A percentile compares a stretch with the other conserved stretches of the same genome.
Conservation (phyloP, 2,888 invertebrate species). For the Lochmaea capreae region DNA sequence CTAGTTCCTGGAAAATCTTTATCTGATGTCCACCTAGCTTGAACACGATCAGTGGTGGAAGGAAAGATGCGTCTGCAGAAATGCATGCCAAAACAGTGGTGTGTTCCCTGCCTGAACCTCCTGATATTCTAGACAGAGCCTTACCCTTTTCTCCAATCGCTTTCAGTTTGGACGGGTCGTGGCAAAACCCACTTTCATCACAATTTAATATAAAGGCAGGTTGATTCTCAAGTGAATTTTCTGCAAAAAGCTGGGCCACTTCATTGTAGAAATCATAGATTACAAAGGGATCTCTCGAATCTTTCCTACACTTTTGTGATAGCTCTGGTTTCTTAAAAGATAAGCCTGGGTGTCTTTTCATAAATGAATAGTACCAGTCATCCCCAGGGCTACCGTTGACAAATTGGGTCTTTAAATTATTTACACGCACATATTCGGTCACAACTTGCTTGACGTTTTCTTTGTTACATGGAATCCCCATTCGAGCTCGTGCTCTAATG, state of each 20-base stretch:
- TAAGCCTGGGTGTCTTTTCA: conserved; percentile 16
- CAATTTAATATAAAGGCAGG: conserved; percentile 46
- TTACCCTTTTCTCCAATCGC: conserved; percentile 50
- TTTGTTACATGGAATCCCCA: not conserved
- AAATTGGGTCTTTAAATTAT: conserved; percentile 21
- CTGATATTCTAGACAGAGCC: conserved; percentile 45
- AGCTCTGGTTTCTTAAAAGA: conserved; percentile 16
- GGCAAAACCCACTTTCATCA: conserved; percentile 50
- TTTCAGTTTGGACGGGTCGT: conserved; percentile 46
- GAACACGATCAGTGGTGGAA: conserved; percentile 52
- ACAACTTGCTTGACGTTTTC: not conserved
- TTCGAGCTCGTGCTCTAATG: conserved; percentile 24
- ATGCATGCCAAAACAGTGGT: conserved; percentile 51
- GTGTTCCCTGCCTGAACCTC: conserved; percentile 51
- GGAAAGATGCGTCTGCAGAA: conserved; percentile 44
- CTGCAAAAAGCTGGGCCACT: conserved; percentile 10
- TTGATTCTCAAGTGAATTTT: conserved; percentile 21
- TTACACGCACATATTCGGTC: not conserved
- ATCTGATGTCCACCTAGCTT: conserved; percentile 46
- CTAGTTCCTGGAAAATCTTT: conserved; percentile 22
- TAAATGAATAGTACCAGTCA: conserved; percentile 16
- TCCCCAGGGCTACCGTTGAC: conserved; percentile 17
- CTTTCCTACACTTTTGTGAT: conserved; percentile 29
- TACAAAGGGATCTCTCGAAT: conserved; percentile 42
- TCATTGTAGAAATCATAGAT: conserved; percentile 50